Evolutionary conservation across 1,140 invertebrate genomes (phyloP), one percentile per base, ranked within the genome.

Genomic region (Limonius californicus): DNA sequence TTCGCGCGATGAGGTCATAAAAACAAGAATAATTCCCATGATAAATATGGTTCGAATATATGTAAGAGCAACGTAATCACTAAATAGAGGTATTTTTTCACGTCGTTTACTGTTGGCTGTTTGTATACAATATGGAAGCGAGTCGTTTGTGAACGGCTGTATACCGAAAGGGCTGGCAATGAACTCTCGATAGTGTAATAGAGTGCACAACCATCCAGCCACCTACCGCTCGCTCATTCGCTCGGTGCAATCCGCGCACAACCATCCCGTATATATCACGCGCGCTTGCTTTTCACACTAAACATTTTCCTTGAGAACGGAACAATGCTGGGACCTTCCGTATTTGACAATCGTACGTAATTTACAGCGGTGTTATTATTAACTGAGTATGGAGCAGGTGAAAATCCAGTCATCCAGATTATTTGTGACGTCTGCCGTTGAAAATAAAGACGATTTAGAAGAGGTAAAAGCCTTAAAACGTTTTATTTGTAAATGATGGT

Each of bases 401-500:
- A 82, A 84, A 77, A 76, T 76, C 75, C 80, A 77, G 76, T 75
- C 78, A 72, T 83, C 82, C 69, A 82, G 81, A 76, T 75, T 87
- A 65, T 81, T 86, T 73, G 75, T 77, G 71, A 81, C 84, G 67
- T 86, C 83, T 72, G 82, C 84, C 73, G 85, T 91, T 76, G 88
- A 90, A 81, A 87, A 86, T 80, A 89, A 89, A 83, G 89, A 91
- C 82, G 89, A 90, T 75, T 81, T 89, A 72, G 89, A 90, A 76
- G 89, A 90, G 88, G 89, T 91, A 89, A 82, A 77, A 75, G 61
- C 73, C 76, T 81, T 70, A 72, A 73, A 73, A 78, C 74, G 76
- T 78, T 70, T 72, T 78, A 72, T 80, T 81, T 78, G 79, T 77
- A 79, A 80, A 79, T 79, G 80, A 78, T 79, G 76, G 75, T 79